Base-by-base conservation (phyloP, 2,797 vertebrate genomes). In the Spondyliosoma cantharus region DNA sequence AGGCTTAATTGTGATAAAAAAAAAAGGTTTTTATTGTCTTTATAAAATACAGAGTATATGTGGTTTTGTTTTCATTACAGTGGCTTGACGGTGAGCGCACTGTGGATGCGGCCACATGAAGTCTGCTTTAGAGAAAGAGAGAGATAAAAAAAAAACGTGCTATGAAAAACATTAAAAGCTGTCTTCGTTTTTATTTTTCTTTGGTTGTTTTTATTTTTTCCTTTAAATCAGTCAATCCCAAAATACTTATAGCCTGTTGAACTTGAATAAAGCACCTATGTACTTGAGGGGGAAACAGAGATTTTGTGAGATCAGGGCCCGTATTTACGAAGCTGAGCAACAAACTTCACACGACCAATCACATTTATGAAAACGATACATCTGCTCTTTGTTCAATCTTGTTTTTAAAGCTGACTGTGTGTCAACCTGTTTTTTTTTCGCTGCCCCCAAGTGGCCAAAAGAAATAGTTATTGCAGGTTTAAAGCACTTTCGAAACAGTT, bases 1-100 rank as follows among this genome's bases (percentile, higher is more conserved):
- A 46, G 88, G 92, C 89, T 93, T 93, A 93, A 93, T 96, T 95
- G 94, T 95, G 93, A 95, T 95, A 95, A 93, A 37, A 29, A n/a
- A 27, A 32, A 32, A 71, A 88, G 89, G 92, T 94, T 96, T 96
- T 93, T 95, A 95, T 90, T 94, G 94, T 95, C 93, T 95, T 95
- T 96, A 91, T 95, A 95, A 92, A 92, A 90, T 83, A 93, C 86
- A 91, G 85, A 93, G 85, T 90, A 87, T 93, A 85, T 84, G 93
- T 93, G 91, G 89, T 93, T 93, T 91, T 85, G 87, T 92, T 93
- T 54, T 89, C 81, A 85, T 93, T 88, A 76, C 87, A 81, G 92
- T 94, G 92, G 90, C 91, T 93, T 93, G 78, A 85, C 87, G 81
- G 79, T 87, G 83, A 86, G 88, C 87, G 86, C 89, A 87, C 89